Evolutionary conservation across 2,113 vertebrate species (phyloP).

Genomic region (Alexandromys fortis): DNA sequence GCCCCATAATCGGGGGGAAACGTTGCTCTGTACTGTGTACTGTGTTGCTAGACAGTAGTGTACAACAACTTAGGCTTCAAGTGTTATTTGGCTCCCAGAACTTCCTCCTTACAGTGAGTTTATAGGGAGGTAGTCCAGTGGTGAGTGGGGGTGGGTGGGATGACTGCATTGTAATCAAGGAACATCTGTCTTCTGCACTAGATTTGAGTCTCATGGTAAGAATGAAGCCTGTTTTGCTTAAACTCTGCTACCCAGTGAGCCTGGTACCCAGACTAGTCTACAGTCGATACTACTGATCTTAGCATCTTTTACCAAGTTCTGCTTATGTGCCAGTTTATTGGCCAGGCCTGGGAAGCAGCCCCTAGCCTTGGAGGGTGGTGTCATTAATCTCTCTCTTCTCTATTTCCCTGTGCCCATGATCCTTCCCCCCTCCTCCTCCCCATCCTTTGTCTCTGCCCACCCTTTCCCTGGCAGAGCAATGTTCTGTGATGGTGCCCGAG

Average conservation of each 20-base stretch:
- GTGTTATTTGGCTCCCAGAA: background rate
- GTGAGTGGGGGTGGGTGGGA: too few species aligned
- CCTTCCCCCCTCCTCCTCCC: background rate
- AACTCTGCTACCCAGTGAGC: background rate
- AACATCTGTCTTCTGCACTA: background rate
- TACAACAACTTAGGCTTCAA: background rate
- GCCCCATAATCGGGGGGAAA: too few species aligned
- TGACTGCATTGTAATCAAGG: background rate
- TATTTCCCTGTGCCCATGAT: conserved; percentile 23
- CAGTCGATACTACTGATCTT: background rate
- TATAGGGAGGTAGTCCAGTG: background rate
- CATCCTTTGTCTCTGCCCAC: conserved; percentile 30
- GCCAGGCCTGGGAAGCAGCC: background rate
- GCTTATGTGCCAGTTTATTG: background rate
- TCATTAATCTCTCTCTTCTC: conserved; percentile 72
- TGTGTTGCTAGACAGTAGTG: background rate
- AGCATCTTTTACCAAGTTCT: background rate
- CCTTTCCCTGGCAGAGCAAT: conserved; percentile 88
- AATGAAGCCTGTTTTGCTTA: background rate
- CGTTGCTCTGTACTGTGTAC: too few species aligned
- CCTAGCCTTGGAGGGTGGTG: background rate
- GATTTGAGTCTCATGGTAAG: background rate
- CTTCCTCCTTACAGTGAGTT: background rate
- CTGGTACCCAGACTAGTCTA: background rate
- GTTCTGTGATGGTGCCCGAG: conserved; percentile 85